Evolutionary conservation across 2,113 vertebrate genomes (phyloP).

Genomic region (Amblyopsis rosae): DNA sequence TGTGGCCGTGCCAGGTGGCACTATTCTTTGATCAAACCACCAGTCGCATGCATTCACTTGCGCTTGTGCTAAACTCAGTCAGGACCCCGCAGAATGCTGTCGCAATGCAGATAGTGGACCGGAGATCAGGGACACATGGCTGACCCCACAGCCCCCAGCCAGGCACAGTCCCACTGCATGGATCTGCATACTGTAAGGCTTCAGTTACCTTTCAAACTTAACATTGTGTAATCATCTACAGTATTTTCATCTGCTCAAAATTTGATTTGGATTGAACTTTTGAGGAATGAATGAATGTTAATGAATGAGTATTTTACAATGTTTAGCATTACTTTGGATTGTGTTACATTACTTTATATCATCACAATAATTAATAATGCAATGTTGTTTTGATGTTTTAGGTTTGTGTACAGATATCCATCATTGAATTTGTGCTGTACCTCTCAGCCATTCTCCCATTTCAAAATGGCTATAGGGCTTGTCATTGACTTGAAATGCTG

Average conservation of each 20-base stretch:
- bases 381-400: conserved; percentile 27
- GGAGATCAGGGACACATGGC: conserved; percentile 31
- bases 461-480: conserved; percentile 1
- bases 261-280: no score
- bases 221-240: not conserved
- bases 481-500: conserved; percentile 15
- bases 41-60: conserved; percentile 34
- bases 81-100: conserved; percentile 41
- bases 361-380: conserved; percentile 34
- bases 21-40: conserved; percentile 57
- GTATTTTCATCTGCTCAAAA: not conserved
- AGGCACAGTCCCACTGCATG: conserved; percentile 44
- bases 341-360: not conserved
- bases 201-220: not conserved
- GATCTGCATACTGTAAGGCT: conserved; percentile 17
- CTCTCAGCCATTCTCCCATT: not conserved
- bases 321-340: not conserved
- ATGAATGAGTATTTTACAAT: not conserved
- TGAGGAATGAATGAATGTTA: no score
- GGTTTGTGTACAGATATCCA: not conserved
- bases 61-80: conserved; percentile 41
- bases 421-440: not conserved
- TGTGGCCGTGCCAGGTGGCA: conserved; percentile 31
- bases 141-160: conserved; percentile 5
- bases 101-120: conserved; percentile 62